These are phyloP conservation scores for Subanguina moxae DNA, from an alignment of 1,140 invertebrate species.

Conservation along the genomic window DNA sequence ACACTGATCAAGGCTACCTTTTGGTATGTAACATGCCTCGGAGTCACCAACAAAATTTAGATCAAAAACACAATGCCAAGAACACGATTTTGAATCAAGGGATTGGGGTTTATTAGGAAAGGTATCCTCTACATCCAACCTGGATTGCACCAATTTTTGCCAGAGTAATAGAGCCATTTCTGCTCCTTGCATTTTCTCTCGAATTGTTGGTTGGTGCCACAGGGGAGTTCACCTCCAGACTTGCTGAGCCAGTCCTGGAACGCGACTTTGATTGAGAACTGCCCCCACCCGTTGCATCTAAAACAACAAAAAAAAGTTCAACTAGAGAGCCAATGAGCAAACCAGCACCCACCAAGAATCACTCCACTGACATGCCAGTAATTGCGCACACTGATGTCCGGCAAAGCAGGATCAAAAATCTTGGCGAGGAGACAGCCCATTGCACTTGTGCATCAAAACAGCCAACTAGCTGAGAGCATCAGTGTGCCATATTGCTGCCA, in stretches of 20 bases:
- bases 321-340: too few species aligned
- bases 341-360: slow-evolving; percentile 22
- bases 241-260: neutral
- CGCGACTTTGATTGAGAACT: neutral
- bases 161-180: neutral
- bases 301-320: neutral
- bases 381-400: slow-evolving; percentile 37
- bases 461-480: neutral
- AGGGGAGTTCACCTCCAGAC: neutral
- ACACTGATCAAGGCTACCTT: too few species aligned
- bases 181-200: neutral
- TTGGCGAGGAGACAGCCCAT: slow-evolving; percentile 42
- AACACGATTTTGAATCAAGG: too few species aligned
- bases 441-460: slow-evolving; percentile 5
- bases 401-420: slow-evolving; percentile 36
- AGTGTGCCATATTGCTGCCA: too few species aligned
- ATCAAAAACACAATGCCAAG: too few species aligned
- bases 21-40: too few species aligned
- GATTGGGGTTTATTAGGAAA: too few species aligned
- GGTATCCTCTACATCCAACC: neutral
- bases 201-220: neutral
- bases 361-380: slow-evolving; percentile 45
- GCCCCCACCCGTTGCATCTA: neutral
- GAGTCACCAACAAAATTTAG: too few species aligned
- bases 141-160: neutral